Conservation (phyloP, 2,888 invertebrate genomes). For the Notodonta dromedarius region DNA sequence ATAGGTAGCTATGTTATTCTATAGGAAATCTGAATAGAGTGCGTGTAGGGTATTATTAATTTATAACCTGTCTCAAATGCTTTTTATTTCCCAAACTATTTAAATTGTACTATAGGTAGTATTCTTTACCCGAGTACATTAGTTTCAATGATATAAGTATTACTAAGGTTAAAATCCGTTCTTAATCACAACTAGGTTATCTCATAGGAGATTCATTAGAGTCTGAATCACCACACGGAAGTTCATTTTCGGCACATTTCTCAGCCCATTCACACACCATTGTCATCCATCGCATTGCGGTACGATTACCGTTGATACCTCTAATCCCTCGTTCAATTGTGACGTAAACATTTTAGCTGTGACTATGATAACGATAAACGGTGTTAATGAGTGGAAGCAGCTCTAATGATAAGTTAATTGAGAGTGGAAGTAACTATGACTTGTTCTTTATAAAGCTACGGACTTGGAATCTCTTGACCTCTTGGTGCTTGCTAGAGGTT, state of each 20-base stretch:
- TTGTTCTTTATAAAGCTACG: too few relatives aligned
- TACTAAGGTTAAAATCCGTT: neutral
- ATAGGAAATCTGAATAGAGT: too few relatives aligned
- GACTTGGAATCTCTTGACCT: too few relatives aligned
- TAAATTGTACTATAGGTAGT: too few relatives aligned
- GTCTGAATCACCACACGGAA: neutral
- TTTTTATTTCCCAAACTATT: too few relatives aligned
- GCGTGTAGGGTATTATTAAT: too few relatives aligned
- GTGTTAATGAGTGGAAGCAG: constrained; percentile 12
- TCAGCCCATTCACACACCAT: neutral
- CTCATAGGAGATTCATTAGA: neutral
- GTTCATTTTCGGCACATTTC: neutral
- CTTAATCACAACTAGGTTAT: neutral
- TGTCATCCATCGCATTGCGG: constrained; percentile 14
- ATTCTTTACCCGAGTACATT: too few relatives aligned
- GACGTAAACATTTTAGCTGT: constrained; percentile 12
- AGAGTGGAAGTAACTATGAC: too few relatives aligned
- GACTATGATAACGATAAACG: constrained; percentile 23
- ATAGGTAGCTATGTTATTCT: too few relatives aligned
- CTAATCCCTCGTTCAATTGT: constrained; percentile 22
- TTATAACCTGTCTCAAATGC: too few relatives aligned
- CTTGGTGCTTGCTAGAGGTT: too few relatives aligned
- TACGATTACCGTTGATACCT: constrained; percentile 23
- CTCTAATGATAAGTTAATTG: neutral
- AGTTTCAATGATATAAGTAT: too few relatives aligned